These are phyloP conservation scores for Bufotes viridis DNA, from an alignment of 2,797 vertebrate species.

Conservation along the genomic window DNA sequence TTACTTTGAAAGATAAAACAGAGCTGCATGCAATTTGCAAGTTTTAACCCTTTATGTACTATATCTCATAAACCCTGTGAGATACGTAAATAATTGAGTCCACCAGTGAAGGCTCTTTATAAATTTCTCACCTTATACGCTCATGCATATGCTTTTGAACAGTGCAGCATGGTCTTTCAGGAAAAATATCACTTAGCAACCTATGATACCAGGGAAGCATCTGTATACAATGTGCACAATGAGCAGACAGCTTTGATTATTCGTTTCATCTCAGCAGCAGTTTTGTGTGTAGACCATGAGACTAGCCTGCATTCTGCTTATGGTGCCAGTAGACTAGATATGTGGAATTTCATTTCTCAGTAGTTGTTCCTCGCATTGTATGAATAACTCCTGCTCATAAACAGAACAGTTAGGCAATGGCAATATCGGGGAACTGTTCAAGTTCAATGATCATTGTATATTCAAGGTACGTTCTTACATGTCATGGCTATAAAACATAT, in stretches of 20 bases:
- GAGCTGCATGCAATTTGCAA: too few species aligned
- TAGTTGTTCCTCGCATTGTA: neutral
- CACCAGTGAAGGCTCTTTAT: too few species aligned
- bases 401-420: neutral
- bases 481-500: neutral
- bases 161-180: neutral
- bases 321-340: neutral
- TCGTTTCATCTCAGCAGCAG: neutral
- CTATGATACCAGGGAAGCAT: neutral
- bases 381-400: conserved; percentile 23
- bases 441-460: neutral
- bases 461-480: neutral
- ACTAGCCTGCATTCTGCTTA: neutral
- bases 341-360: neutral
- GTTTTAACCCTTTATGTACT: too few species aligned
- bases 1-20: too few species aligned
- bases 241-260: neutral
- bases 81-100: too few species aligned
- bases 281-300: neutral
- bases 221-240: neutral
- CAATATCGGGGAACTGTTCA: too few species aligned
- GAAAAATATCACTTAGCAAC: neutral
- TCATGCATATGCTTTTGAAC: neutral
- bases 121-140: too few species aligned
- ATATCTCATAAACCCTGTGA: too few species aligned